These are phyloP conservation scores for Nomada hirtipes DNA, from an alignment of 2,888 invertebrate genomes.

Conservation along the genomic window DNA sequence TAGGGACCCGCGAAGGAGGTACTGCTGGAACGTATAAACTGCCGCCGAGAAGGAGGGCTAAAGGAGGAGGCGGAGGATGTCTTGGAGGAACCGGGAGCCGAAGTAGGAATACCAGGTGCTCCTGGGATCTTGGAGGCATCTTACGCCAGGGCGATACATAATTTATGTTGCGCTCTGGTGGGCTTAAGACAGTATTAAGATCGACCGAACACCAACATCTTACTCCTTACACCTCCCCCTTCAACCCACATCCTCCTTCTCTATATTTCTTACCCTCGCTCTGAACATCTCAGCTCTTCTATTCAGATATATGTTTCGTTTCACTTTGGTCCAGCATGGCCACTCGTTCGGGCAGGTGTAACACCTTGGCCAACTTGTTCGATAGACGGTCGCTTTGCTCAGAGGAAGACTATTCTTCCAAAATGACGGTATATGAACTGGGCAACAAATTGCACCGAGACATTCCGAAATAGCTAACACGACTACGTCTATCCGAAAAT, in stretches of 20 bases:
- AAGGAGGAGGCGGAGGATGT: constrained; percentile 52
- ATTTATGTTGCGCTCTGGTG: constrained; percentile 83
- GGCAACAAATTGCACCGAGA: no score
- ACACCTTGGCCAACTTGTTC: neutral
- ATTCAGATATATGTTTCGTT: neutral
- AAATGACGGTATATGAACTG: no score
- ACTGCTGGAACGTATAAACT: constrained; percentile 65
- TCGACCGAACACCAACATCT: constrained; percentile 76
- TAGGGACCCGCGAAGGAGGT: constrained; percentile 70
- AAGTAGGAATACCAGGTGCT: constrained; percentile 83
- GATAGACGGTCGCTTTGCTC: neutral
- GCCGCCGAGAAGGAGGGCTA: constrained; percentile 38
- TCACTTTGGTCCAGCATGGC: constrained; percentile 5
- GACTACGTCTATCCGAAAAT: no score
- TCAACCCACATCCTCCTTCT: constrained; percentile 3
- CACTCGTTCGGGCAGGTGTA: constrained; percentile 39
- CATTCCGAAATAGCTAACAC: no score
- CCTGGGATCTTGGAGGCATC: constrained; percentile 82
- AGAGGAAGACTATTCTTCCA: no score
- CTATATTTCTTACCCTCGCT: neutral
- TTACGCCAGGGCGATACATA: constrained; percentile 84
- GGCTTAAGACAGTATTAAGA: constrained; percentile 84
- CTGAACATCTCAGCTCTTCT: neutral
- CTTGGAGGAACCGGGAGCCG: constrained; percentile 64
- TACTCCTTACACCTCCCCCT: constrained; percentile 50